A percentile compares a stretch with the other conserved stretches of the same genome.
These are phyloP conservation scores for Caenorhabditis zanzibari DNA, from an alignment of 2,888 invertebrate genomes.

Conservation along the genomic window DNA sequence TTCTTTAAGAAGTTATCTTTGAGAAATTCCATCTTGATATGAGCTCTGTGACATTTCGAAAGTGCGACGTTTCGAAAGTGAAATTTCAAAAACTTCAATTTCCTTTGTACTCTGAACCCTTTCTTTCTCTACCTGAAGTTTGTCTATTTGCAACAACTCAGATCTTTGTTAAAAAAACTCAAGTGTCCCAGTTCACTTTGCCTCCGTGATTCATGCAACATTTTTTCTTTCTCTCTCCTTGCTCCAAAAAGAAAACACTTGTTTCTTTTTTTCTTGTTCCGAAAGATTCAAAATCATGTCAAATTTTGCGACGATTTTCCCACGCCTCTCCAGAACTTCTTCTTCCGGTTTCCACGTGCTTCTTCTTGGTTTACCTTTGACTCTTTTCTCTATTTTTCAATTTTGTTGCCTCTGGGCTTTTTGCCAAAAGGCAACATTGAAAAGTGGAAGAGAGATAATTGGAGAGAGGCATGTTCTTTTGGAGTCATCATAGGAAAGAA, in stretches of 20 bases:
- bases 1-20: no score
- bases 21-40: no score
- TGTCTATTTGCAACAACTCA: background rate
- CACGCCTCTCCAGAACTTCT: slow-evolving; percentile 50
- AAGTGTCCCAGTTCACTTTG: slow-evolving; percentile 8
- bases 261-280: background rate
- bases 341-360: slow-evolving; percentile 33
- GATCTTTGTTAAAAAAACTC: slow-evolving; percentile 22
- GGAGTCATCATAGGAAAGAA: slow-evolving; percentile 9
- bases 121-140: background rate
- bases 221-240: slow-evolving; percentile 29
- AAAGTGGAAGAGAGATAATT: slow-evolving; percentile 37
- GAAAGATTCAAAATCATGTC: slow-evolving; percentile 57
- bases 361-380: slow-evolving; percentile 42
- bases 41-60: no score
- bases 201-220: slow-evolving; percentile 61
- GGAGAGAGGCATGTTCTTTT: background rate
- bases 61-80: no score
- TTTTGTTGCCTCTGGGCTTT: slow-evolving; percentile 21
- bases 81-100: no score
- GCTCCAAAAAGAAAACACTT: slow-evolving; percentile 19
- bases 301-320: slow-evolving; percentile 22
- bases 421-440: slow-evolving; percentile 18
- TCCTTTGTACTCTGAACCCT: no score
- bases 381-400: slow-evolving; percentile 15